Evolutionary conservation across 92 coral and sea anemone species (phyloP), one percentile per base, ranked within the genome.

Genomic region (Anthopleura xanthogrammica): DNA sequence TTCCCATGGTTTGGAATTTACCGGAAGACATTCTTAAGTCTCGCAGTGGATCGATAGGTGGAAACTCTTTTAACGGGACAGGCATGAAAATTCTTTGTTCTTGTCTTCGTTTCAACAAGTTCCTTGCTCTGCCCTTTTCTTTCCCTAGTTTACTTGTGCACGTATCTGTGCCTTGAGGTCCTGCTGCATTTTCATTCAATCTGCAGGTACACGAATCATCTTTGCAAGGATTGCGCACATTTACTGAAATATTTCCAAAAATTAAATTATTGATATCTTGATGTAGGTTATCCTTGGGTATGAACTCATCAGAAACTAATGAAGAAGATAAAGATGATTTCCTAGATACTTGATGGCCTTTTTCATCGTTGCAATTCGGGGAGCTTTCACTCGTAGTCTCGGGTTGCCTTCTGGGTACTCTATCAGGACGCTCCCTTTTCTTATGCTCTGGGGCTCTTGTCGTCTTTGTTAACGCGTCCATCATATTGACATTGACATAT

Each of bases 1-100:
- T 68, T 11, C 74, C 42, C 36, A 23, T 19, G 57, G 19, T 43
- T 14, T 43, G 16, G n/a, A 19, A 13, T 43, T 41, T 42, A 29
- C 36, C 36, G n/a, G 60, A 23, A 65, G 72, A 40, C n/a, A 36
- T 12, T 24, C 14, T 78, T 55, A 40, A 78, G 62, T 60, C 89
- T 12, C 87, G 76, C 13, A 92, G 77, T 8, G 95, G 95, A 77
- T 92, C 85, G 39, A 92, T 92, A 3, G 93, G 90, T 5, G 95
- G 95, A 75, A 92, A 92, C 79, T 86, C 85, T 76, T 89, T 92
- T 52, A 92, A 77, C n/a, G 92, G 95, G 17, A 92, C 36, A 7
- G 87, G 73, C 6, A 54, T 74, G 3, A 48, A 16, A 6, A 19
- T 55, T 36, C 36, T 68, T 68, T 2, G 41, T 68, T 29, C 74